A percentile compares a stretch with the other conserved stretches of the same genome.
Evolutionary conservation across 2,888 invertebrate genomes (phyloP).

Genomic region (Holacanthella duospinosa): DNA sequence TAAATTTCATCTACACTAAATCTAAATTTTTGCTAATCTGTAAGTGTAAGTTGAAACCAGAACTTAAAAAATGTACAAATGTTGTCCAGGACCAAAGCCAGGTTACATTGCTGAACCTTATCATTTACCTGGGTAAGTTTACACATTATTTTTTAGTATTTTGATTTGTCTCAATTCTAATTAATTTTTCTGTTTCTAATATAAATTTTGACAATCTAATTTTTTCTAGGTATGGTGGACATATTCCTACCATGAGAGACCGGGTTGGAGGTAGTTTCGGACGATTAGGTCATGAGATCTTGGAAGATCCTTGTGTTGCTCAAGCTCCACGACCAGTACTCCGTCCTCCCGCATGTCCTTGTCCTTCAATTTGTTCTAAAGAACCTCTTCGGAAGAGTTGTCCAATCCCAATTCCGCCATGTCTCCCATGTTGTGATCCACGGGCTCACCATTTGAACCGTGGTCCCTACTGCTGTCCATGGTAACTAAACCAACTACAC

Average conservation of each 20-base stretch:
- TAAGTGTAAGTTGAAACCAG: no score
- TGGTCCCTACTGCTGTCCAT: slow-evolving; percentile 27
- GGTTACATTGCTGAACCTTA: slow-evolving; percentile 29
- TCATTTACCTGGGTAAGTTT: slow-evolving; percentile 24
- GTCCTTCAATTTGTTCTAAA: neutral
- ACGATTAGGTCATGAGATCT: slow-evolving; percentile 19
- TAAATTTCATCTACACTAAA: no score
- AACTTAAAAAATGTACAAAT: no score
- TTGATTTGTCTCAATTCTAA: no score
- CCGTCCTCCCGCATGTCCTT: slow-evolving; percentile 2
- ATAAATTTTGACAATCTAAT: neutral
- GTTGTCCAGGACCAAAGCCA: slow-evolving; percentile 17
- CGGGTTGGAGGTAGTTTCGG: slow-evolving; percentile 28
- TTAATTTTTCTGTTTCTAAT: no score
- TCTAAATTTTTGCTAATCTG: no score
- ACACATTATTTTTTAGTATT: neutral
- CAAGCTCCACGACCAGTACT: slow-evolving; percentile 24
- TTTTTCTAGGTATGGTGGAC: slow-evolving; percentile 25
- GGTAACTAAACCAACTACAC: slow-evolving; percentile 10
- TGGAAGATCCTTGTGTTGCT: slow-evolving; percentile 33
- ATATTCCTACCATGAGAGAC: slow-evolving; percentile 22
- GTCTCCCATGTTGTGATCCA: slow-evolving; percentile 12
- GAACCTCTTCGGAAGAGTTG: neutral
- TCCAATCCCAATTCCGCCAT: neutral
- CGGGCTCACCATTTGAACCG: slow-evolving; percentile 30